These are phyloP conservation scores for Cephalopholis sonnerati DNA, from an alignment of 2,113 vertebrate genomes.

Conservation along the genomic window DNA sequence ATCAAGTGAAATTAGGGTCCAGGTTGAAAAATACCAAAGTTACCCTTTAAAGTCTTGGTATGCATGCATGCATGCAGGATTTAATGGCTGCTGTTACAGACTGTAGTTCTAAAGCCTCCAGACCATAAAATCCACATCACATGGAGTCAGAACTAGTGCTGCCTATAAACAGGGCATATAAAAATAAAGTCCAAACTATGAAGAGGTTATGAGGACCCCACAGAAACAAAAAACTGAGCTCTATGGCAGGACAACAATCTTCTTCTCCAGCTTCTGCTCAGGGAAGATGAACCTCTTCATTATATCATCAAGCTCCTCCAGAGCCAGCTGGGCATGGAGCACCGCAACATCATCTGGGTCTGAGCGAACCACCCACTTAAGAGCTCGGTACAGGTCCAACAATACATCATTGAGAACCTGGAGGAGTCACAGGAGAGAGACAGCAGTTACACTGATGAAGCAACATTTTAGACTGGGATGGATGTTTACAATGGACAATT, in stretches of 20 bases:
- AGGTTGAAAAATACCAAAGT: too few relatives aligned
- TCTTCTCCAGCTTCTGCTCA: constrained; percentile 91
- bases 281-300: constrained; percentile 91
- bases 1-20: too few relatives aligned
- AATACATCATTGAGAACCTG: constrained; percentile 89
- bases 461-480: background rate
- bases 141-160: background rate
- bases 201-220: background rate
- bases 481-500: too few relatives aligned
- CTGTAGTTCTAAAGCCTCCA: background rate
- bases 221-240: background rate
- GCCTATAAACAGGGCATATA: background rate
- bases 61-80: background rate
- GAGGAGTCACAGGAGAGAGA: background rate
- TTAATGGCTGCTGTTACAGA: background rate
- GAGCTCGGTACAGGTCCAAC: constrained; percentile 92
- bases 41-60: background rate
- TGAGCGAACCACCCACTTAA: constrained; percentile 87
- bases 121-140: background rate
- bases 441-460: background rate
- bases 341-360: constrained; percentile 86
- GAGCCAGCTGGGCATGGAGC: constrained; percentile 92
- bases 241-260: constrained; percentile 92
- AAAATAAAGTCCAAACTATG: background rate
- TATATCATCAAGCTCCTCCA: constrained; percentile 91